Conservation (phyloP, 2,113 vertebrate genomes). For the Upupa epops region DNA sequence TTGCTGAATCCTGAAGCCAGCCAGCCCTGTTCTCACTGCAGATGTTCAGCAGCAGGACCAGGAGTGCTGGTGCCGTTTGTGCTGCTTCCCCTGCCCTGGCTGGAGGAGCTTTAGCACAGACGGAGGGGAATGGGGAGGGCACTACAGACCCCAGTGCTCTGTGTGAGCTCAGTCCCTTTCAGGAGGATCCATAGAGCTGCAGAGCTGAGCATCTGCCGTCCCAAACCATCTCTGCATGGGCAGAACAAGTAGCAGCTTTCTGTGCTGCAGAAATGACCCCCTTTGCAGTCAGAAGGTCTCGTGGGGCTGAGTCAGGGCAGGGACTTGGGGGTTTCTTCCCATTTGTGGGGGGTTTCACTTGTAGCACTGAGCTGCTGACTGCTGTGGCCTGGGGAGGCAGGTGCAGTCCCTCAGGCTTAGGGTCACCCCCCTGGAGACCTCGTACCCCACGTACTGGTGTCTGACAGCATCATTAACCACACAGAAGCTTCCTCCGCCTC, state of each 20-base stretch:
- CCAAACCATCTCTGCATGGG: rapidly evolving
- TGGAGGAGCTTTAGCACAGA: not conserved
- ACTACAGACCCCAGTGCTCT: not conserved
- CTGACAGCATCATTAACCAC: not conserved
- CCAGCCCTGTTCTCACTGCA: not conserved
- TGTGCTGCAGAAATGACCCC: not conserved
- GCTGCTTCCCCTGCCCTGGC: not conserved
- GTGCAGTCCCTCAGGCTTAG: not conserved
- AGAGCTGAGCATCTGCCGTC: not conserved
- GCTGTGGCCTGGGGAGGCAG: not conserved
- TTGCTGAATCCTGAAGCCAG: rapidly evolving
- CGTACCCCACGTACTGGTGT: rapidly evolving
- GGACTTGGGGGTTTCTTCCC: rapidly evolving
- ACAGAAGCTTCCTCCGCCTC: rapidly evolving
- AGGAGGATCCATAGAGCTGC: not conserved
- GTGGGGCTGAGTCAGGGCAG: not conserved
- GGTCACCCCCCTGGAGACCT: not conserved
- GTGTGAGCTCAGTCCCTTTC: not conserved
- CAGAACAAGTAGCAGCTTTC: not conserved
- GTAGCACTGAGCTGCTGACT: not conserved
- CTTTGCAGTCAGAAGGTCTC: not conserved
- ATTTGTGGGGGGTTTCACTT: rapidly evolving
- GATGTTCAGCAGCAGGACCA: not conserved
- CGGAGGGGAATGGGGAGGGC: not conserved
- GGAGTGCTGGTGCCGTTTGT: not conserved